Evolutionary conservation across 2,888 invertebrate species (phyloP), one percentile per base, ranked within the genome.

Genomic region (Perizoma affinitatum): DNA sequence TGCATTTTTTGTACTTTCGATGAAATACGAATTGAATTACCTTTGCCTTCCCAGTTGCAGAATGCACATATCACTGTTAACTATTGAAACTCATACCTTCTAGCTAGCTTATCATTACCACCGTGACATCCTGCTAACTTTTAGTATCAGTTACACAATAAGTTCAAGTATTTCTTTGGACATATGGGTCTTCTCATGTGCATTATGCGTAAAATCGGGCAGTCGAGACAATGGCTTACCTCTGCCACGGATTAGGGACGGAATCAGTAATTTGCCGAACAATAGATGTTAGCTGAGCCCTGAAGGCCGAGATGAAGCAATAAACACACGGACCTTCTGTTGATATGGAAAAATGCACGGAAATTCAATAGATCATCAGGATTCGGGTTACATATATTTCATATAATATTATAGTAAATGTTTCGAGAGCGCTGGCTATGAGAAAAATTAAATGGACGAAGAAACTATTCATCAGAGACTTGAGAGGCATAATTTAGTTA

Each of bases 281-380:
- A 90, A 90, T 91, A 82, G 85, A 83, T 79, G 84, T 79, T 83
- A 86, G 87, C 83, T 82, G 83, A 87, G 79, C 81, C 83, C 78
- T 77, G 88, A 90, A 90, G 90, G 90, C 83, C 79, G 78, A 70
- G 72, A 75, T 84, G 82, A 74, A 69, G 85, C 75, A 86, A 87
- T 77, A 70, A 72, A 79, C 70, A 74, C 69, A 74, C 71, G 62
- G 68, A 71, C 71, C 75, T 78, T 72, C 72, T 68, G 69, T 72
- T 71, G 69, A 69, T 71, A 74, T 68, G 64, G 71, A 72, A 72
- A 76, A 74, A 72, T 63, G 65, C 70, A 65, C 72, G 69, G 73
- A 75, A 72, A 74, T 66, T 76, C 65, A 71, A 74, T 46, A 62
- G 6, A 10, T 43, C 3, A 10, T 9, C 10, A 43, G 10, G n/a